Evolutionary conservation across 1,140 invertebrate genomes (phyloP), one percentile per base, ranked within the genome.

Genomic region (Sitodiplosis mosellana): DNA sequence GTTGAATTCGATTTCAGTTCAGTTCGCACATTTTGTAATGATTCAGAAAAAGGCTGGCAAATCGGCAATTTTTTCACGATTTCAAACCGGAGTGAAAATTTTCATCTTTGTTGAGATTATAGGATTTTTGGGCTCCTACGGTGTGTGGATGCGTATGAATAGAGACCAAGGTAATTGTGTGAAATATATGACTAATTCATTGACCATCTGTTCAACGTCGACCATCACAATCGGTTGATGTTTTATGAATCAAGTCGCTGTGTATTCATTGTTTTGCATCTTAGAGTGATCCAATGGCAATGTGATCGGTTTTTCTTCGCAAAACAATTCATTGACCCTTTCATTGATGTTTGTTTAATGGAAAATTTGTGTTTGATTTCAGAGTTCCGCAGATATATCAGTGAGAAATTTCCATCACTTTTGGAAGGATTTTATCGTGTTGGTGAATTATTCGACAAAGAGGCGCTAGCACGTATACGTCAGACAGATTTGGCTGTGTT

Each of bases 311-410:
- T 41, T 41, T 41, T 15, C 38, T 34, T 34, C 33, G 14, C 8
- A 5, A 41, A 8, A 41, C 17, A 10, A 6, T 41, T 10, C 17
- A 41, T 10, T 10, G 6, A 12, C 6, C 38, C 10, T 10, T 6
- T 41, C 15, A 10, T 15, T 10, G 8, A 41, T 7, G 8, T 18
- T 11, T 41, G 11, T 6, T 41, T n/a, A 10, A 7, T 7, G 8
- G 7, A 11, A 11, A 17, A 7, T 49, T 47, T 48, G 20, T 48
- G 51, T 52, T 49, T 46, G 48, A 44, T 55, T 65, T 14, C 58
- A 77, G 75, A 76, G 57, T 75, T 74, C 52, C 69, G 75, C 17
- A 58, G 68, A 40, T 74, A 74, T 53, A 69, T 76, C 51, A 59
- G 67, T 57, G 67, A 73, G 42, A 77, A 77, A 50, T 75, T 68